These are phyloP conservation scores for Sorex fumeus DNA, from an alignment of 2,113 vertebrate genomes.

Conservation along the genomic window DNA sequence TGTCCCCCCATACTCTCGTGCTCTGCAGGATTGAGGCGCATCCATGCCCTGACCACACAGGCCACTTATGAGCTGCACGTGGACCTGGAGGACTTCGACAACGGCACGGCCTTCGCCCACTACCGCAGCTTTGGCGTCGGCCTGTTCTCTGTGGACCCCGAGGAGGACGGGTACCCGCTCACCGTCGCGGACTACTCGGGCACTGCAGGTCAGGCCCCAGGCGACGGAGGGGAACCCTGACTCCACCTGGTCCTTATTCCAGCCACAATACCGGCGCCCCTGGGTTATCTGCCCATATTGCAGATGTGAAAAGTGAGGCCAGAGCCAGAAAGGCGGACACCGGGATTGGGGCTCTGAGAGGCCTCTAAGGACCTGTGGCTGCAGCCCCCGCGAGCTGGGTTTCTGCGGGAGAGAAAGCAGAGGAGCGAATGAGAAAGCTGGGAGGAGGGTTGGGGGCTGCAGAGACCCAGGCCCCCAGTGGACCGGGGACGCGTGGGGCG, in stretches of 20 bases:
- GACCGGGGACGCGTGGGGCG: no score
- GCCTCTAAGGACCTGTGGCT: neutral
- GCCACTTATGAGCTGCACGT: slow-evolving; percentile 96
- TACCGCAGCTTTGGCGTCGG: slow-evolving; percentile 96
- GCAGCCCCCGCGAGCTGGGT: neutral
- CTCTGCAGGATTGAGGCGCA: slow-evolving; percentile 92
- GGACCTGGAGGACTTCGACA: slow-evolving; percentile 97
- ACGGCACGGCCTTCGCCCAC: slow-evolving; percentile 95
- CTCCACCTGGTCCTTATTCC: no score
- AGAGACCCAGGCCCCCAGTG: no score
- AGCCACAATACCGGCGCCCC: no score
- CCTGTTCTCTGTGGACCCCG: slow-evolving; percentile 97
- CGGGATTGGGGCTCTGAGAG: neutral
- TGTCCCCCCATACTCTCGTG: fast-evolving
- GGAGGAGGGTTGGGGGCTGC: neutral
- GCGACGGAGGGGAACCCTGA: neutral
- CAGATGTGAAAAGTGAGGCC: neutral
- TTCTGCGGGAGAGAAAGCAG: neutral
- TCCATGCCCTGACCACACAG: slow-evolving; percentile 96
- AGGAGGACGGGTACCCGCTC: slow-evolving; percentile 97
- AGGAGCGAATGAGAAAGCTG: neutral
- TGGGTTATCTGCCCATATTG: neutral
- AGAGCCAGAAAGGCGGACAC: neutral
- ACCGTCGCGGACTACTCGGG: slow-evolving; percentile 95
- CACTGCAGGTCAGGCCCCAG: slow-evolving; percentile 91